These are phyloP conservation scores for Sphinx pinastri DNA, from an alignment of 2,888 invertebrate species.

Conservation along the genomic window DNA sequence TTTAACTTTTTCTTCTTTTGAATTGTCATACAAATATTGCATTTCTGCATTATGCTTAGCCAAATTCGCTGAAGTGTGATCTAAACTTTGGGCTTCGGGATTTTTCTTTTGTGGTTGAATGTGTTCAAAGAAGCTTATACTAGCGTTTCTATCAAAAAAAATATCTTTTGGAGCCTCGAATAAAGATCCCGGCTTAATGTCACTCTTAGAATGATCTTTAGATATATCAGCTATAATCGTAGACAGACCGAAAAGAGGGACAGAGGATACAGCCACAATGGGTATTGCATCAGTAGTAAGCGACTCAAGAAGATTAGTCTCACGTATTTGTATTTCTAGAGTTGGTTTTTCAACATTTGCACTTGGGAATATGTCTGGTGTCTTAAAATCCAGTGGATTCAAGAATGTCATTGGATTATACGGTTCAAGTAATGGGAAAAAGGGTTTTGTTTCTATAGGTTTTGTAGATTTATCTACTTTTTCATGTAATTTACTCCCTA, in stretches of 20 bases:
- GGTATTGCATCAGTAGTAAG: conserved; percentile 44
- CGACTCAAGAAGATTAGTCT: conserved; percentile 43
- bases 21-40: not conserved
- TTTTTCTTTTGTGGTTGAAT: conserved; percentile 19
- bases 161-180: conserved; percentile 34
- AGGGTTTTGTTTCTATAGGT: not conserved
- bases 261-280: conserved; percentile 48
- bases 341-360: not conserved
- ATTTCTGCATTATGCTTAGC: not conserved
- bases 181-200: conserved; percentile 31
- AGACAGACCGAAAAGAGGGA: conserved; percentile 55
- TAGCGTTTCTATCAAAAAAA: conserved; percentile 37
- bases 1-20: not conserved
- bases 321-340: conserved; percentile 27
- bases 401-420: not conserved
- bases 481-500: not conserved
- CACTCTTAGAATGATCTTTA: conserved; percentile 35
- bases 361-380: not conserved
- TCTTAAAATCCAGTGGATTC: not conserved
- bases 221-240: conserved; percentile 49
- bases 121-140: conserved; percentile 49
- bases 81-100: conserved; percentile 22
- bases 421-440: not conserved
- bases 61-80: not conserved
- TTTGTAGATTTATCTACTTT: not conserved